phyloP scores from a whole-genome alignment of 2,888 invertebrate species.

The Ichneumoninae sp. region DNA sequence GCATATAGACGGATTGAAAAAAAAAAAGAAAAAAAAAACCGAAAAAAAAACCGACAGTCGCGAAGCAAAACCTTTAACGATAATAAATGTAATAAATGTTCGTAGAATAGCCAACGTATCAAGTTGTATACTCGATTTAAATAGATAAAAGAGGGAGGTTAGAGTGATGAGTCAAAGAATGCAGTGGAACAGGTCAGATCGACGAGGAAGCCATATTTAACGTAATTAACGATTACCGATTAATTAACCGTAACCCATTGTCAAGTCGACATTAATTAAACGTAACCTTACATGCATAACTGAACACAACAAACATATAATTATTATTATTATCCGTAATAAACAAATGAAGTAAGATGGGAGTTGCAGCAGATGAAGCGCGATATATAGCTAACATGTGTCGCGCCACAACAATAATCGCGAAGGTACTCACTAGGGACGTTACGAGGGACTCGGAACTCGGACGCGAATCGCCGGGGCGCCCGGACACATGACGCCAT shows the following conservation, averaged over 20 bases:
- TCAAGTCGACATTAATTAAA: slow-evolving; percentile 69
- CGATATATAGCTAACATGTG: slow-evolving; percentile 68
- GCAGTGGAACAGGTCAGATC: slow-evolving; percentile 41
- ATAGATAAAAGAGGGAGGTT: slow-evolving; percentile 67
- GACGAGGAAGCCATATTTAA: slow-evolving; percentile 80
- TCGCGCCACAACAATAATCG: slow-evolving; percentile 78
- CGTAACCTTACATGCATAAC: slow-evolving; percentile 69
- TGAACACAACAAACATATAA: slow-evolving; percentile 70
- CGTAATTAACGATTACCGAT: slow-evolving; percentile 80
- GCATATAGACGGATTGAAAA: slow-evolving; percentile 44
- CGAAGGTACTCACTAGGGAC: slow-evolving; percentile 84
- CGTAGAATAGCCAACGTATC: slow-evolving; percentile 83
- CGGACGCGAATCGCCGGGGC: slow-evolving; percentile 82
- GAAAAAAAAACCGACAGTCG: slow-evolving; percentile 41
- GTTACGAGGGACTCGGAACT: slow-evolving; percentile 78
- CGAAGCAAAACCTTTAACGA: slow-evolving; percentile 71
- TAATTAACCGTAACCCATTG: slow-evolving; percentile 80
- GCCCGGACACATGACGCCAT: slow-evolving; percentile 68
- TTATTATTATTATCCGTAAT: slow-evolving; percentile 78
- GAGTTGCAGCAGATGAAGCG: slow-evolving; percentile 55
- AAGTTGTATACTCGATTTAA: slow-evolving; percentile 81
- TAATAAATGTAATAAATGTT: slow-evolving; percentile 84
- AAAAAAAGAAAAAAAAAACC: slow-evolving; percentile 42
- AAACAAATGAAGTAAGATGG: slow-evolving; percentile 67
- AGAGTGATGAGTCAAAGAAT: slow-evolving; percentile 33